Base-by-base conservation (phyloP, 2,888 invertebrate genomes). In the Octonoba sinensis region DNA sequence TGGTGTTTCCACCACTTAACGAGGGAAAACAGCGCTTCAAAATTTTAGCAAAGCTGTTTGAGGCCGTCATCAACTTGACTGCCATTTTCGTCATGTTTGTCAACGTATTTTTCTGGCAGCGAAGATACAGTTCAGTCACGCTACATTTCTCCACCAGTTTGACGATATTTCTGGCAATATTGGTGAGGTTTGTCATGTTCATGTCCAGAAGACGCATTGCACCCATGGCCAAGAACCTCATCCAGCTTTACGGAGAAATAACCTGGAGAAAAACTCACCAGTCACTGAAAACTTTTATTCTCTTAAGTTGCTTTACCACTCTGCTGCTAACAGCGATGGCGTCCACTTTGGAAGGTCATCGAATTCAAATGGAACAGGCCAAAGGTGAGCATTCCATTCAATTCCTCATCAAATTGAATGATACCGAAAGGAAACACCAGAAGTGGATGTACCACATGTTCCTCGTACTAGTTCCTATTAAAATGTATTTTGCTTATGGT, bases 101-200 rank as follows among this genome's bases (percentile, higher is more conserved):
- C 20, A 76, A 76, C 47, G 54, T 82, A 54, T 76, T 82, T 24
- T 75, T 82, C 62, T 76, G 82, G 75, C 82, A 82, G 18, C 59
- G 74, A 15, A 44, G 75, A 22, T 75, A 76, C 22, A 82, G 76
- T 22, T 67, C 76, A 0, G 65, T 70, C 0, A 71, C 76, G 0
- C 16, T 82, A n/a, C 75, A 75, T 27, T 76, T 82, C 47, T 74
- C 82, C 0, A 76, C 76, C 15, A 76, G 22, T 0, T 47, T 82
- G 47, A 82, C 82, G 0, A 51, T 82, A 27, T 72, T 71, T 49
- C 24, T 76, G 22, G 75, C 76, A 2, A 66, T 76, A 18, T 49
- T 72, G 24, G 54, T 82, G 12, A 66, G 82, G 49, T 82, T 82
- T 20, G 60, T 64, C n/a, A 22, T 82, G 22, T 57, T 44, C 22